A percentile compares a stretch with the other conserved stretches of the same genome.
These are phyloP conservation scores for Aurelia aurita DNA, from an alignment of 30 jellyfish, hydroid and myxozoan species.

Conservation along the genomic window DNA sequence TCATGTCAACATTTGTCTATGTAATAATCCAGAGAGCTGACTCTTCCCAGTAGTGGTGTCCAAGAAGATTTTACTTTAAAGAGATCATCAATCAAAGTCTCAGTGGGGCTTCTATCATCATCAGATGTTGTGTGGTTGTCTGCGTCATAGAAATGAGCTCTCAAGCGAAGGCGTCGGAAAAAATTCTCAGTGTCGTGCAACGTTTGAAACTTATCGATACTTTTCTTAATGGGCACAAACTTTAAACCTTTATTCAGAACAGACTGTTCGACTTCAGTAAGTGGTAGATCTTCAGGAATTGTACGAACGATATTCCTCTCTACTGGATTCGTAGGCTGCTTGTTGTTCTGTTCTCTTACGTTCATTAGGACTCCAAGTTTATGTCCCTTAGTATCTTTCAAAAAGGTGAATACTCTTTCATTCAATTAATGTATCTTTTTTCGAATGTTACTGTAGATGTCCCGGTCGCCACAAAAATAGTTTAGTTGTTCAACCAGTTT, in stretches of 20 bases:
- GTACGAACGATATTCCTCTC: background rate
- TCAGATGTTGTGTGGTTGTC: background rate
- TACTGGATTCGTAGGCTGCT: background rate
- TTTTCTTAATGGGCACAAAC: constrained; percentile 1
- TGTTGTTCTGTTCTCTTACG: background rate
- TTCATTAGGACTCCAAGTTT: background rate
- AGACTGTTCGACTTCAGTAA: background rate
- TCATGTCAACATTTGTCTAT: background rate
- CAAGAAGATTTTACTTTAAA: background rate
- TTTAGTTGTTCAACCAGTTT: background rate
- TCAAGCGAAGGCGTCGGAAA: constrained; percentile 12
- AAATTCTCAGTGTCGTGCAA: background rate
- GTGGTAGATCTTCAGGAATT: constrained; percentile 20
- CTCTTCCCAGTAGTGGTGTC: background rate
- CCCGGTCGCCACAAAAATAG: background rate
- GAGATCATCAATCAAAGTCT: background rate
- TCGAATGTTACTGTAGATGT: background rate
- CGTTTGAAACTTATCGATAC: constrained; percentile 1
- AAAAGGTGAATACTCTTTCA: background rate
- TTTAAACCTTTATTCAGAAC: constrained; percentile 15
- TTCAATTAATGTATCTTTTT: background rate
- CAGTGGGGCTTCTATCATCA: background rate
- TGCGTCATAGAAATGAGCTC: constrained; percentile 3
- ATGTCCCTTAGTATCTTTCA: background rate
- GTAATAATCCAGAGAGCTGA: background rate